These are phyloP conservation scores for Lepus townsendii DNA, from an alignment of 2,797 vertebrate species.

Conservation along the genomic window DNA sequence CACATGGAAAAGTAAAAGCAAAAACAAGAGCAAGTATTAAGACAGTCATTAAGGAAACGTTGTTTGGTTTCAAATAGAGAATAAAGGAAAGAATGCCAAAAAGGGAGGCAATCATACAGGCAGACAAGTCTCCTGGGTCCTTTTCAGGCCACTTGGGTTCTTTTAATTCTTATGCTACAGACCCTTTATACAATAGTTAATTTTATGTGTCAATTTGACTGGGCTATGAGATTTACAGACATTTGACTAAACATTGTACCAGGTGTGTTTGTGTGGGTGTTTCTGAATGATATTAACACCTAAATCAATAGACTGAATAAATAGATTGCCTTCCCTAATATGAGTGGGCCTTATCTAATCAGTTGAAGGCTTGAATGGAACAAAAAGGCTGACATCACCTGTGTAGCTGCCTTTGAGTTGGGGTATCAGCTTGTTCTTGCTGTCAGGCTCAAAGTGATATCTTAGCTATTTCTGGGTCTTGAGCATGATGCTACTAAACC, in stretches of 20 bases:
- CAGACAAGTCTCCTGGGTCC: not conserved
- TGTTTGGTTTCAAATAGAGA: not conserved
- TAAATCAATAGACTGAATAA: not conserved
- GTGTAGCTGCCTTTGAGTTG: too few relatives aligned
- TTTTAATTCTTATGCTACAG: not conserved
- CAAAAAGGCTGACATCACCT: not conserved
- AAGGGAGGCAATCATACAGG: not conserved
- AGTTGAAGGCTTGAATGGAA: not conserved
- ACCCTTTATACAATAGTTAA: not conserved
- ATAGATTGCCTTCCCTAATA: too few relatives aligned
- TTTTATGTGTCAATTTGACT: not conserved
- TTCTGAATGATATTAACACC: not conserved
- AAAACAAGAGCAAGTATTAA: not conserved
- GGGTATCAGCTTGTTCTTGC: not conserved
- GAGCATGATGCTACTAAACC: not conserved
- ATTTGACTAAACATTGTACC: not conserved
- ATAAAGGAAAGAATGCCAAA: not conserved
- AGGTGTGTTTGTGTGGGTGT: not conserved
- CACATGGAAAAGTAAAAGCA: not conserved
- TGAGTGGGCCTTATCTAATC: not conserved
- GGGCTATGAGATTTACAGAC: not conserved
- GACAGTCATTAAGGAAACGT: not conserved
- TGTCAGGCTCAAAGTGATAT: not conserved
- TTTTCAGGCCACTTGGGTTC: not conserved
- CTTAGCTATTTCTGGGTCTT: not conserved